These are phyloP conservation scores for Callimorpha dominula DNA, from an alignment of 2,888 invertebrate genomes.

Conservation along the genomic window DNA sequence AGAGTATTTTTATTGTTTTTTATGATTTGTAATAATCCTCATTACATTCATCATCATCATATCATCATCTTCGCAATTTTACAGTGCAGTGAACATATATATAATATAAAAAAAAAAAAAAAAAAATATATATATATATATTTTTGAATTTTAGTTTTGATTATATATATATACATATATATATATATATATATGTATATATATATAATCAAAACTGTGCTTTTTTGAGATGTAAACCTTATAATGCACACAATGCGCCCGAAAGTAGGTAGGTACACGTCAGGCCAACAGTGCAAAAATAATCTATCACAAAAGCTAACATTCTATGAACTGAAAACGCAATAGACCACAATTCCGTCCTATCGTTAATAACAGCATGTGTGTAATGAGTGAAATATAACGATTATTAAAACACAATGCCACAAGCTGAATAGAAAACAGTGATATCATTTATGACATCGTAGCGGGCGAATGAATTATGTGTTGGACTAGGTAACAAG, in stretches of 20 bases:
- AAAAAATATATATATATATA: too few species aligned
- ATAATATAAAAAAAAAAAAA: too few species aligned
- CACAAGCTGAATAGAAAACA: conserved; percentile 17
- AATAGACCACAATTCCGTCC: background rate
- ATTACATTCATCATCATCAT: too few species aligned
- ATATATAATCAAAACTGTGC: too few species aligned
- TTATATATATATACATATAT: too few species aligned
- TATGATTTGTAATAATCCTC: background rate
- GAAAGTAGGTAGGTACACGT: too few species aligned
- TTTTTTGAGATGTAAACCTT: too few species aligned
- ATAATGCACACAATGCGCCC: too few species aligned
- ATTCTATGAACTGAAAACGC: background rate
- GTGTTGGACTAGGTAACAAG: background rate
- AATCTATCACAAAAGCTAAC: background rate
- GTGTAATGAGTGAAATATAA: conserved; percentile 7
- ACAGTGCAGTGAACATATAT: too few species aligned
- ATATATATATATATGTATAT: too few species aligned
- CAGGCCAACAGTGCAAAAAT: background rate
- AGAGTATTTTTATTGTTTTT: background rate
- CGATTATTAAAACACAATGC: conserved; percentile 13
- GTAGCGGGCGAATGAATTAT: conserved; percentile 9
- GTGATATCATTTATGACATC: conserved; percentile 15
- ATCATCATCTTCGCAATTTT: too few species aligned
- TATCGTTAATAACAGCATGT: background rate
- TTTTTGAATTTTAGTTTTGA: too few species aligned